Percentiles rank a stretch among this genome's conserved stretches.
phyloP scores from a whole-genome alignment of 2,113 vertebrate species.

The Neopipo cinnamomea region DNA sequence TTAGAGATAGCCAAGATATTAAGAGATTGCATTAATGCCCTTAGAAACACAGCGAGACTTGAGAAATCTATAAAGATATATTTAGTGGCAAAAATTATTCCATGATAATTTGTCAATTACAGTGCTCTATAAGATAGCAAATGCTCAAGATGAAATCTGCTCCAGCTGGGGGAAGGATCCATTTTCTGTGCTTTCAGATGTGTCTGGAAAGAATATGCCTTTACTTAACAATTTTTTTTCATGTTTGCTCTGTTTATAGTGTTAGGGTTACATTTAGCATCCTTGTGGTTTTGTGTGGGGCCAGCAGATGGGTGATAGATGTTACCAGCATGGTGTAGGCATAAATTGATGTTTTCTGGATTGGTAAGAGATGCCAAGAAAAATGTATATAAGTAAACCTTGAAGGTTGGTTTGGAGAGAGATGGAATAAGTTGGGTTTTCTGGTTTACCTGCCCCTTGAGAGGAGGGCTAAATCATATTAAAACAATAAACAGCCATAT shows the following conservation, averaged over 20 bases:
- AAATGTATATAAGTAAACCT: neutral
- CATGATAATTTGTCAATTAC: slow-evolving; percentile 37
- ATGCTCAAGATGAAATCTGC: slow-evolving; percentile 1
- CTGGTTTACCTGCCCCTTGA: neutral
- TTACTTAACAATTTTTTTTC: neutral
- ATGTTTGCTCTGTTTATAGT: neutral
- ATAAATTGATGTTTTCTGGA: neutral
- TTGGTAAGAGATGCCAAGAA: neutral
- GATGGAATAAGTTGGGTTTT: neutral
- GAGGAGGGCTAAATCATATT: neutral
- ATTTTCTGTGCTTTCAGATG: neutral
- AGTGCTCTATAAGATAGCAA: slow-evolving; percentile 25
- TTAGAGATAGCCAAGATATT: slow-evolving; percentile 26
- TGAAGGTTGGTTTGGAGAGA: neutral
- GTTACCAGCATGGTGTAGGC: neutral
- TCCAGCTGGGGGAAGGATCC: neutral
- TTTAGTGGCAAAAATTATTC: slow-evolving; percentile 46
- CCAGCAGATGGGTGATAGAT: neutral
- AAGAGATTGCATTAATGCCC: neutral
- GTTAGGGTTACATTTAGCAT: neutral
- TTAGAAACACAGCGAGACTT: slow-evolving; percentile 24
- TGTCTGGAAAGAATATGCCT: slow-evolving; percentile 36
- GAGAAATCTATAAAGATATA: slow-evolving; percentile 32
- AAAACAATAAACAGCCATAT: neutral
- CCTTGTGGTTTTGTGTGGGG: neutral